Evolutionary conservation across 2,797 vertebrate species (phyloP).

Genomic region (Siniperca scherzeri): DNA sequence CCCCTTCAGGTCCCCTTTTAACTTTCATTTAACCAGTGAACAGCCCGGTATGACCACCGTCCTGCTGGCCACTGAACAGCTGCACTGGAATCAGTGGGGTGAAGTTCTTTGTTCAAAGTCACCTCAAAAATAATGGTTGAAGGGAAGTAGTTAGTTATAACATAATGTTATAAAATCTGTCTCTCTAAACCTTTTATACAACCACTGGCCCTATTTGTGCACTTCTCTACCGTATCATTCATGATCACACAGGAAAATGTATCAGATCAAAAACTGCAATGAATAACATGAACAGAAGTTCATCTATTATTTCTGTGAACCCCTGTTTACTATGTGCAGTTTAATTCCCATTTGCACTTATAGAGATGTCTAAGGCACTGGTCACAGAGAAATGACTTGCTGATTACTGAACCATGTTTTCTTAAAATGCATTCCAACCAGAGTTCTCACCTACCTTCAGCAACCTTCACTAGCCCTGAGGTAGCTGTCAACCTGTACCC

Average conservation of each 20-base stretch:
- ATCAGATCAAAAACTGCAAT: constrained; percentile 2
- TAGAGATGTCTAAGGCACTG: constrained; percentile 13
- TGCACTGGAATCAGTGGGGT: constrained; percentile 12
- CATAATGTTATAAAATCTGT: background rate
- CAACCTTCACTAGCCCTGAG: constrained; percentile 50
- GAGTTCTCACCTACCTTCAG: constrained; percentile 46
- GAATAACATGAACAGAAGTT: constrained; percentile 31
- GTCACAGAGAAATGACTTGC: constrained; percentile 25
- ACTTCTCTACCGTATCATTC: background rate
- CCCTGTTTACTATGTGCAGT: background rate
- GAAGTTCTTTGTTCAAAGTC: constrained; percentile 5
- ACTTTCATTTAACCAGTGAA: background rate
- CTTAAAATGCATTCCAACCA: constrained; percentile 33
- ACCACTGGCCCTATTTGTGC: background rate
- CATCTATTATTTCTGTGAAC: background rate
- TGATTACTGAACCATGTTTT: constrained; percentile 40
- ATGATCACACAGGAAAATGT: background rate
- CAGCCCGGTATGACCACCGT: background rate
- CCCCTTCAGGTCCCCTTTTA: background rate
- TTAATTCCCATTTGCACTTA: constrained; percentile 10
- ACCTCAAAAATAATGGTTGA: background rate
- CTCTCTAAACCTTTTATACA: background rate
- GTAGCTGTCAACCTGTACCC: constrained; percentile 63
- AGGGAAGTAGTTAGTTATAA: constrained; percentile 8
- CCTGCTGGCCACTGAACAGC: background rate